These are phyloP conservation scores for Urocyon cinereoargenteus DNA, from an alignment of 2,797 vertebrate genomes.

Conservation along the genomic window DNA sequence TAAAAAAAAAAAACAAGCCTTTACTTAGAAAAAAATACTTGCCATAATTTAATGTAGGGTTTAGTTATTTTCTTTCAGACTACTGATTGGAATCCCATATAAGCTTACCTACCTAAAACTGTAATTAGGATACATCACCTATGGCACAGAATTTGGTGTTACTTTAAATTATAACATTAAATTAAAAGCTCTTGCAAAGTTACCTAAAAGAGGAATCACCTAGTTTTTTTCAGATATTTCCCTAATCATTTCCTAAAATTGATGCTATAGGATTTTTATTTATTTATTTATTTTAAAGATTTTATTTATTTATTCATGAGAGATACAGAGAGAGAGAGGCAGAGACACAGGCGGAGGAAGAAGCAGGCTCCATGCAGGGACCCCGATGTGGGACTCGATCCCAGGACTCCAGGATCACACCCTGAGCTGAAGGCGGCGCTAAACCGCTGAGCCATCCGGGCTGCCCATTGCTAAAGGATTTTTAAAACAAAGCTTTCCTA, in stretches of 20 bases:
- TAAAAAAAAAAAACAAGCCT: background rate
- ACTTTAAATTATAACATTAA: background rate
- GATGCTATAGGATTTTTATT: background rate
- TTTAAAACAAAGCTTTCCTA: background rate
- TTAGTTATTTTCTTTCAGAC: background rate
- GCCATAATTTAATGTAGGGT: background rate
- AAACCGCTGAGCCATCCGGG: too few species aligned
- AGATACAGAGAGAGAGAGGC: too few species aligned
- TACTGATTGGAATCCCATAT: background rate
- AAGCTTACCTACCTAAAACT: background rate
- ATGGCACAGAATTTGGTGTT: background rate
- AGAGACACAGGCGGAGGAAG: too few species aligned
- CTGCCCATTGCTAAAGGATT: background rate
- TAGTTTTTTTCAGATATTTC: background rate
- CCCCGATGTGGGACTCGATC: too few species aligned
- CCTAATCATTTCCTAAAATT: background rate
- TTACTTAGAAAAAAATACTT: background rate
- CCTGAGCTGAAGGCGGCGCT: too few species aligned
- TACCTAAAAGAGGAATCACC: background rate
- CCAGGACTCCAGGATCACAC: too few species aligned
- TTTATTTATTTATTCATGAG: too few species aligned
- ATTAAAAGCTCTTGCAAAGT: background rate
- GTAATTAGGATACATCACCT: background rate
- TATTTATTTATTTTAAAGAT: too few species aligned
- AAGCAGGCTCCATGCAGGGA: too few species aligned